phyloP scores from a whole-genome alignment of 2,113 vertebrate genomes.

The Microcebus ravelobensis region DNA sequence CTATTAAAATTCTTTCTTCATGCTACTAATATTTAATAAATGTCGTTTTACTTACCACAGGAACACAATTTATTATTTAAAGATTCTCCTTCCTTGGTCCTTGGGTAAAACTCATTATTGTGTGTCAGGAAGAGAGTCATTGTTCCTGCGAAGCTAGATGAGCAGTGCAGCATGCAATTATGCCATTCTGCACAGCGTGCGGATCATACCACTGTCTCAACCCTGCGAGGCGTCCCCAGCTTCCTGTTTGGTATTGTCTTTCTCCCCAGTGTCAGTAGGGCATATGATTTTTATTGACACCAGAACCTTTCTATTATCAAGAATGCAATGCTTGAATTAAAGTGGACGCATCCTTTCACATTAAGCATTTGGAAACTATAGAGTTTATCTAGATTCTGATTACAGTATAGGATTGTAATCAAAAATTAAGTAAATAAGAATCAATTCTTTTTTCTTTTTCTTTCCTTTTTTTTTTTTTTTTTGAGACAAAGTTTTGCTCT shows the following conservation, averaged over 20 bases:
- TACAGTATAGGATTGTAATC: not conserved
- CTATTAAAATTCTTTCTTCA: not conserved
- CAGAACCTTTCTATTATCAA: not conserved
- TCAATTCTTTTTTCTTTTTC: not conserved
- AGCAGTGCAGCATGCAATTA: not conserved
- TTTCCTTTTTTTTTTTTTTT: too few relatives aligned
- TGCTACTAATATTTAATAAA: not conserved
- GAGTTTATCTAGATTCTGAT: not conserved
- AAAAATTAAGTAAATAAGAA: not conserved
- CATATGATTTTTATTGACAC: not conserved
- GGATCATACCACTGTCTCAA: rapidly evolving
- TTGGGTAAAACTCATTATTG: conserved; percentile 32
- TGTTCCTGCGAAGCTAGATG: not conserved
- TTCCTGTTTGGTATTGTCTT: not conserved
- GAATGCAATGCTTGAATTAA: not conserved
- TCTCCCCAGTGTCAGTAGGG: not conserved
- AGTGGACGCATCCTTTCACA: not conserved
- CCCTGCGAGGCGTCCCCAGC: rapidly evolving
- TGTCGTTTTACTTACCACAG: not conserved
- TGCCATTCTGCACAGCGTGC: rapidly evolving
- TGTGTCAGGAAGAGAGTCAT: not conserved
- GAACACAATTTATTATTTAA: not conserved
- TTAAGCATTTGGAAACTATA: not conserved
- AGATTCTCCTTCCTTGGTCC: conserved; percentile 2
- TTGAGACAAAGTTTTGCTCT: too few relatives aligned